Percentiles rank a stretch among this genome's conserved stretches.
These are phyloP conservation scores for Oncorhynchus kisutch DNA, from an alignment of 2,113 vertebrate genomes.

Conservation along the genomic window DNA sequence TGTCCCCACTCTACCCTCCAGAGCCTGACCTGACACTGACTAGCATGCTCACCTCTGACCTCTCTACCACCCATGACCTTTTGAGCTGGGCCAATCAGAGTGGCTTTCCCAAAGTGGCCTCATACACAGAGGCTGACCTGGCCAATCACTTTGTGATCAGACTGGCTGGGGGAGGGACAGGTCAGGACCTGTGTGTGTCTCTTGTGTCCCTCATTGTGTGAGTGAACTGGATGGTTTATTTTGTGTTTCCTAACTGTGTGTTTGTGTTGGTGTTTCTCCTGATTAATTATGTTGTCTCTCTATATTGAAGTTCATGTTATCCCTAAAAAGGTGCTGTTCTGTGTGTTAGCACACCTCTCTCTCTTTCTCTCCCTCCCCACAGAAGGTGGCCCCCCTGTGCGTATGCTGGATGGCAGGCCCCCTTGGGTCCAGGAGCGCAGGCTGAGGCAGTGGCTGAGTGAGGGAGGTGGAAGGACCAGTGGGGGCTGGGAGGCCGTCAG, in stretches of 20 bases:
- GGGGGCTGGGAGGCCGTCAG: conserved; percentile 46
- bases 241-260: background rate
- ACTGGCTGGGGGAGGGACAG: conserved; percentile 59
- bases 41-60: conserved; percentile 51
- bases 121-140: conserved; percentile 75
- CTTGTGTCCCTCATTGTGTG: conserved; percentile 28
- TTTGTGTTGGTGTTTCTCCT: background rate
- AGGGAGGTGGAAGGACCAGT: background rate
- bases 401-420: conserved; percentile 15
- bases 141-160: conserved; percentile 76
- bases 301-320: background rate
- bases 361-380: background rate
- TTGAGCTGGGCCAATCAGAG: conserved; percentile 63
- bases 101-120: conserved; percentile 64
- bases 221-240: conserved; percentile 5
- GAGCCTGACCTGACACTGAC: conserved; percentile 63
- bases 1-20: conserved; percentile 65
- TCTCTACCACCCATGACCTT: conserved; percentile 60
- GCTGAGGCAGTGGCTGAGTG: conserved; percentile 54
- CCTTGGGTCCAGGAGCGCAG: conserved; percentile 46
- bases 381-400: conserved; percentile 16
- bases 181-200: conserved; percentile 51
- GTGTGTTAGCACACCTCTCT: background rate
- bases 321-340: background rate
- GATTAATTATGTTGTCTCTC: background rate